Evolutionary conservation across 2,888 invertebrate species (phyloP).

Genomic region (Holacanthella duospinosa): DNA sequence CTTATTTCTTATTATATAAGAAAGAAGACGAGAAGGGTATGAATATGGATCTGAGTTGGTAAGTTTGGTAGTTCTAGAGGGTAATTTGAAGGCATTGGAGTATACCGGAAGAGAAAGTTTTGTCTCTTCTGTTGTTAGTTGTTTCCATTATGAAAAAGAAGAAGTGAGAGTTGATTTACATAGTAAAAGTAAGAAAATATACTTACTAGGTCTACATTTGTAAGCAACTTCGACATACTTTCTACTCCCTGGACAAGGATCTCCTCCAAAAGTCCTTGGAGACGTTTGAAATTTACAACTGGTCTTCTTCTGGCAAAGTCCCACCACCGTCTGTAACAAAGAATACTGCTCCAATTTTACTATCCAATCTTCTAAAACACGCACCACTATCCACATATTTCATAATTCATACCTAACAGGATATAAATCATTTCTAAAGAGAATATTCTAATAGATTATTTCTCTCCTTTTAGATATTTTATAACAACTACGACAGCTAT

Average conservation of each 20-base stretch:
- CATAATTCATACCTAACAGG: neutral
- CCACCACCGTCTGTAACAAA: conserved; percentile 85
- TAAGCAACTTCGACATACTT: conserved; percentile 93
- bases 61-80: too few relatives aligned
- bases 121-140: too few relatives aligned
- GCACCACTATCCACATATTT: neutral
- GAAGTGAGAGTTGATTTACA: neutral
- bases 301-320: conserved; percentile 83
- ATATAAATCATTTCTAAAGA: neutral
- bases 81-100: neutral
- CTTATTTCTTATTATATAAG: too few relatives aligned
- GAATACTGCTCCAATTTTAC: conserved; percentile 53
- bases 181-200: neutral
- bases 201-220: conserved; percentile 94
- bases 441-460: neutral
- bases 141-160: too few relatives aligned
- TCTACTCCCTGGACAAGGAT: conserved; percentile 81
- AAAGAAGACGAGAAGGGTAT: too few relatives aligned
- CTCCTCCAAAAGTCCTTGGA: conserved; percentile 75
- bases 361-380: neutral
- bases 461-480: too few relatives aligned
- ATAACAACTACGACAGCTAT: too few relatives aligned
- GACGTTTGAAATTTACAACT: conserved; percentile 83
- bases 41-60: too few relatives aligned
- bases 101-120: too few relatives aligned